Base-by-base conservation (phyloP, 2,113 vertebrate species). In the Pavo muticus region DNA sequence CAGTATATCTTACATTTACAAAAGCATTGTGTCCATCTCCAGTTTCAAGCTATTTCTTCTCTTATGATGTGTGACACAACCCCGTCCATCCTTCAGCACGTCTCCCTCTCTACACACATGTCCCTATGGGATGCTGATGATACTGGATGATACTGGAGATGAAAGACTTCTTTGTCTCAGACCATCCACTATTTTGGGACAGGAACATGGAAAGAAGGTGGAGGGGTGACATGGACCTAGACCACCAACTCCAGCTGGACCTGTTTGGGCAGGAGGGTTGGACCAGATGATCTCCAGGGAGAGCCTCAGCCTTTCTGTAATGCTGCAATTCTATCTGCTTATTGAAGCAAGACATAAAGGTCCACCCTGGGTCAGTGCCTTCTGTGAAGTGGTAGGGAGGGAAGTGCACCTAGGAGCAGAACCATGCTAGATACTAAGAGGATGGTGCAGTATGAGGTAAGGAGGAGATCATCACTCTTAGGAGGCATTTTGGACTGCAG, bases 301-400 rank as follows among this genome's bases (percentile, higher is more conserved):
- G 20, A 15, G 20, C 9, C 9, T 60, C 70, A 75, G 1, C 13
- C n/a, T 1, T 13, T 24, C n/a, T 1, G 10, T 8, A 8, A 54
- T 74, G 68, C 40, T 24, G 29, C 23, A n/a, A 21, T 80, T 73
- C 40, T 48, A 13, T 8, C 47, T 79, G 18, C 20, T 35, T 32
- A 0, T 0, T 9, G 61, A 56, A 30, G 17, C 50, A n/a, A 48
- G 47, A 5, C 17, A 6, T 0, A 0, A 54, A 78, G 29, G 20
- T 32, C 67, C 37, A 11, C 20, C 69, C 50, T 5, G 59, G 44
- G 7, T n/a, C 11, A 3, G 9, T 1, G 63, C 23, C 54, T 84
- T 21, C 47, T 10, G 48, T 7, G 56, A 52, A 7, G 30, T 0
- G 48, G 23, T 10, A 78, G 18, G 50, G 59, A 52, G 17, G 13